Conservation (phyloP, 2,113 vertebrate species). For the Natator depressus region DNA sequence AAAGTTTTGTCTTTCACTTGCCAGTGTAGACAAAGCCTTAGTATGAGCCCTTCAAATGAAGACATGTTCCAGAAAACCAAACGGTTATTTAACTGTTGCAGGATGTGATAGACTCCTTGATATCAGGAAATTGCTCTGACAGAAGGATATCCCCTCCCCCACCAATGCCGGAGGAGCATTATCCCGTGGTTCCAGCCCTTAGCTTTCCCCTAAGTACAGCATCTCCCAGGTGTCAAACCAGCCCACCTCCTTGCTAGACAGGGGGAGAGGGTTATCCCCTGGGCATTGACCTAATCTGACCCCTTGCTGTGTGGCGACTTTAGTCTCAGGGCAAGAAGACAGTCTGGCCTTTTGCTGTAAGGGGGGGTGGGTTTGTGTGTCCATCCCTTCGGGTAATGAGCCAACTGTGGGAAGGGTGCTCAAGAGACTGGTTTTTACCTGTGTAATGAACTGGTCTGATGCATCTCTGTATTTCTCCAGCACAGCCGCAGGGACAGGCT, state of each 20-base stretch:
- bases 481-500: constrained; percentile 84
- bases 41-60: background rate
- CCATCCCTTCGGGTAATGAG: background rate
- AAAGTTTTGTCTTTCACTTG: too few species aligned
- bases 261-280: background rate
- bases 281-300: background rate
- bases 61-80: background rate
- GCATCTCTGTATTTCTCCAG: constrained; percentile 91
- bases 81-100: background rate
- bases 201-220: too few species aligned
- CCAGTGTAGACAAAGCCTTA: too few species aligned
- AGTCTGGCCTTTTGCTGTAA: too few species aligned
- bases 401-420: background rate
- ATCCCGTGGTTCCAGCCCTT: background rate
- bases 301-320: background rate
- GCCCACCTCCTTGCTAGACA: background rate
- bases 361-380: background rate
- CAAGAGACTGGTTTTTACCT: constrained; percentile 79
- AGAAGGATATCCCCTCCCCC: background rate
- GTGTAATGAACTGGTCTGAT: constrained; percentile 90
- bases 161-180: background rate
- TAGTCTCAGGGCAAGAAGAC: too few species aligned
- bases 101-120: background rate
- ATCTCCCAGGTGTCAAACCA: background rate
- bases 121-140: background rate